These are phyloP conservation scores for Hypotaenidia philippensis DNA, from an alignment of 2,797 vertebrate genomes.

Conservation along the genomic window DNA sequence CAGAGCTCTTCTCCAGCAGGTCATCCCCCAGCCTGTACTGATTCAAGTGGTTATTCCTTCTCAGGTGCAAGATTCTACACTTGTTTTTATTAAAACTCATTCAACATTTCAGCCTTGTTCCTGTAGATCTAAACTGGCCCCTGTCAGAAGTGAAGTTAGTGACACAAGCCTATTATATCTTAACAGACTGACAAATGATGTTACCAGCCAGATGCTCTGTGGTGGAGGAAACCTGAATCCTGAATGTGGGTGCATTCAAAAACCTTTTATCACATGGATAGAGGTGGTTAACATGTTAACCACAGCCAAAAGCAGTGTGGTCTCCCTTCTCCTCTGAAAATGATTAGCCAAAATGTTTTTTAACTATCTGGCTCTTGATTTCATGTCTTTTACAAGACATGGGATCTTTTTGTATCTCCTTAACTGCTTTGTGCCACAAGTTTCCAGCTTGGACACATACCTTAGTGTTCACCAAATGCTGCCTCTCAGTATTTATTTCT, in stretches of 20 bases:
- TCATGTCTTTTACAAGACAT: not conserved
- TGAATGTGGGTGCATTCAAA: not conserved
- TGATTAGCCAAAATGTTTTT: not conserved
- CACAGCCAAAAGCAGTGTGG: not conserved
- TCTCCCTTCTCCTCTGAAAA: not conserved
- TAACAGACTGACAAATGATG: not conserved
- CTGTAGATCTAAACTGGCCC: not conserved
- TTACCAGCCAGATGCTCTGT: not conserved
- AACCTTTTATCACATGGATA: not conserved
- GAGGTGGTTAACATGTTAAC: not conserved
- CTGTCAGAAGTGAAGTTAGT: not conserved
- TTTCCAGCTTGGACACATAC: not conserved
- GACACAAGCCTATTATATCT: not conserved
- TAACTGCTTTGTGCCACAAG: not conserved
- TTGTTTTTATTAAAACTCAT: not conserved
- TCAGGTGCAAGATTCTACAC: too few species aligned
- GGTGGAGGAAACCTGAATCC: not conserved
- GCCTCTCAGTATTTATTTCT: not conserved
- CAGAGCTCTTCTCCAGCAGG: too few species aligned
- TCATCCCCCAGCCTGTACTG: too few species aligned
- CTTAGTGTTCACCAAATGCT: not conserved
- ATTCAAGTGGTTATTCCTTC: too few species aligned
- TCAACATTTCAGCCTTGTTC: not conserved
- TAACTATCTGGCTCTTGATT: not conserved
- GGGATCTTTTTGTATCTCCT: not conserved